Evolutionary conservation across 2,113 vertebrate genomes (phyloP).

Genomic region (Tichodroma muraria): DNA sequence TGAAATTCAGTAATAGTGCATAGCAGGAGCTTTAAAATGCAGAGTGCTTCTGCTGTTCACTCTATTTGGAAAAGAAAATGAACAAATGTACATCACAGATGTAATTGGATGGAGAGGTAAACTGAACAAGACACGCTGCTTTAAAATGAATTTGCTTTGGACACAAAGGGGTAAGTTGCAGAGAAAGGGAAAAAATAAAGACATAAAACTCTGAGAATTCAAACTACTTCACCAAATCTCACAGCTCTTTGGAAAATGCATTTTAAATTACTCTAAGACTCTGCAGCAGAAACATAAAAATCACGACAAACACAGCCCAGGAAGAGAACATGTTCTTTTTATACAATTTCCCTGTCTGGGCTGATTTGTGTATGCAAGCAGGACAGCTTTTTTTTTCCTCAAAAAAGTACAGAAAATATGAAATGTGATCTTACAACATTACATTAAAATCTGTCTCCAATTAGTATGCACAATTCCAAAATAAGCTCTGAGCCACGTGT

Average conservation of each 20-base stretch:
- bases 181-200: background rate
- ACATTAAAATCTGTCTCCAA: background rate
- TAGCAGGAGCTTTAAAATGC: slow-evolving; percentile 1
- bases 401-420: background rate
- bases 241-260: slow-evolving; percentile 19
- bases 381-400: background rate
- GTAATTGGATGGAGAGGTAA: slow-evolving; percentile 20
- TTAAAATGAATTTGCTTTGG: slow-evolving; percentile 9
- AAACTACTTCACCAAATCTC: slow-evolving; percentile 6
- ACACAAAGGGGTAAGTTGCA: background rate
- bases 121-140: background rate
- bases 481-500: background rate
- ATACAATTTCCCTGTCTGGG: slow-evolving; percentile 19
- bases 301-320: slow-evolving; percentile 1
- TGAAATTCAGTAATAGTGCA: background rate
- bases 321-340: slow-evolving; percentile 20
- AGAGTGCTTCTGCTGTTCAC: background rate
- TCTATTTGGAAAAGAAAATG: background rate
- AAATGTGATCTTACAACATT: slow-evolving; percentile 1
- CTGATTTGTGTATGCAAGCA: background rate
- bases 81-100: background rate
- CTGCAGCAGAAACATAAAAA: slow-evolving; percentile 13
- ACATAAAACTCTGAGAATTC: slow-evolving; percentile 6
- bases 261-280: slow-evolving; percentile 16
- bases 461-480: background rate